Evolutionary conservation across 2,797 vertebrate species (phyloP).

Genomic region (Kryptolebias ocellatus): DNA sequence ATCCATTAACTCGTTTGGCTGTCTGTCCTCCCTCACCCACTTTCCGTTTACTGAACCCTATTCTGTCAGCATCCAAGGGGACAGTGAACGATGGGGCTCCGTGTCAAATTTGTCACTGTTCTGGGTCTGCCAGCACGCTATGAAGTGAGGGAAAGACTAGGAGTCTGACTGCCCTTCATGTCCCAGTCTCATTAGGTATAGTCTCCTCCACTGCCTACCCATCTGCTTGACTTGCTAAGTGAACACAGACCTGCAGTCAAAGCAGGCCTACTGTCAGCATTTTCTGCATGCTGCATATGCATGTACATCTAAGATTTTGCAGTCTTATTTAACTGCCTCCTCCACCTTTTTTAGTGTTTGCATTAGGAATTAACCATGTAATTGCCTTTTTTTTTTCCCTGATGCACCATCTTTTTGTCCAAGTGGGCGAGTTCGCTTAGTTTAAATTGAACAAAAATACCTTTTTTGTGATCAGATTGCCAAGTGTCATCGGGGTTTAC

Average conservation of each 20-base stretch:
- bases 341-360: conserved; percentile 9
- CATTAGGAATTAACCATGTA: not conserved
- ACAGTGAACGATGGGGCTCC: conserved; percentile 61
- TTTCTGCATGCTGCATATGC: conserved; percentile 21
- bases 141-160: conserved; percentile 14
- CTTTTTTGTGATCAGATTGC: not conserved
- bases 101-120: conserved; percentile 63
- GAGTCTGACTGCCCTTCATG: conserved; percentile 32
- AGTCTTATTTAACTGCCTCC: conserved; percentile 40
- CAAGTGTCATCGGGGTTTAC: not conserved
- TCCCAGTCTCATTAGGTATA: conserved; percentile 58
- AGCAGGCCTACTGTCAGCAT: conserved; percentile 39
- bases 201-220: conserved; percentile 52
- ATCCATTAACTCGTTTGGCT: conserved; percentile 46
- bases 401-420: not conserved
- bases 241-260: conserved; percentile 46
- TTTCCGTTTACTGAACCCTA: conserved; percentile 23
- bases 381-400: not conserved
- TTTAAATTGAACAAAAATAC: not conserved
- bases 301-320: conserved; percentile 19
- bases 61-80: conserved; percentile 63
- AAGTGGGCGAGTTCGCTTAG: not conserved
- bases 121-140: conserved; percentile 44
- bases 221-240: conserved; percentile 56
- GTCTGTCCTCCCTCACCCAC: conserved; percentile 13